Evolutionary conservation across 1,140 invertebrate genomes (phyloP), one percentile per base, ranked within the genome.

Genomic region (Lethocerus indicus): DNA sequence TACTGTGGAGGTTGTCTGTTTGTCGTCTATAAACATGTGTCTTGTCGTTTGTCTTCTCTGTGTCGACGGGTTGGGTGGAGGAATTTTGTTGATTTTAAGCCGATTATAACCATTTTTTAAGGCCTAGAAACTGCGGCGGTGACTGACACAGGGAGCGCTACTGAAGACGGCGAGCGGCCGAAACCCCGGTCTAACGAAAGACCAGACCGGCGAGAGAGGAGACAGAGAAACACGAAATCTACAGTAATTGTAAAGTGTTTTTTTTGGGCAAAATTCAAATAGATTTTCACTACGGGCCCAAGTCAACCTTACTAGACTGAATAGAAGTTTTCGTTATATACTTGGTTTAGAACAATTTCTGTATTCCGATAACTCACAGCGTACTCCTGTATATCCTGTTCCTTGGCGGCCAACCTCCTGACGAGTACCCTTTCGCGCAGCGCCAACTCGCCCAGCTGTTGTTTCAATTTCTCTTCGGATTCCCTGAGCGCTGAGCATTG

Each of bases 321-420:
- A 40, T 6, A 43, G 7, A n/a, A n/a, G n/a, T n/a, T n/a, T n/a
- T n/a, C n/a, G n/a, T n/a, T n/a, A n/a, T n/a, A n/a, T n/a, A n/a
- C n/a, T n/a, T n/a, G n/a, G n/a, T n/a, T n/a, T n/a, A n/a, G n/a
- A n/a, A n/a, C n/a, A n/a, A n/a, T n/a, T n/a, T n/a, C 16, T 45
- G 51, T 5, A 50, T n/a, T n/a, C n/a, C n/a, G 40, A 28, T 24
- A 51, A 78, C 81, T 76, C 73, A 93, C 90, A 67, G 87, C 78
- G 72, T 86, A 91, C 70, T 95, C 90, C 68, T 95, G 88, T 59
- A 94, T 78, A 71, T 97, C 90, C 67, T 95, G 90, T 64, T 96
- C 92, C 69, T 96, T 96, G 51, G 84, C 83, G 49, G 89, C 82
- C 44, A 96, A 71, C 60, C 89, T 72, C 58, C 92, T 79, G 46